Base-by-base conservation (phyloP, 2,888 invertebrate genomes). In the Sinodicranocentrus sp. region DNA sequence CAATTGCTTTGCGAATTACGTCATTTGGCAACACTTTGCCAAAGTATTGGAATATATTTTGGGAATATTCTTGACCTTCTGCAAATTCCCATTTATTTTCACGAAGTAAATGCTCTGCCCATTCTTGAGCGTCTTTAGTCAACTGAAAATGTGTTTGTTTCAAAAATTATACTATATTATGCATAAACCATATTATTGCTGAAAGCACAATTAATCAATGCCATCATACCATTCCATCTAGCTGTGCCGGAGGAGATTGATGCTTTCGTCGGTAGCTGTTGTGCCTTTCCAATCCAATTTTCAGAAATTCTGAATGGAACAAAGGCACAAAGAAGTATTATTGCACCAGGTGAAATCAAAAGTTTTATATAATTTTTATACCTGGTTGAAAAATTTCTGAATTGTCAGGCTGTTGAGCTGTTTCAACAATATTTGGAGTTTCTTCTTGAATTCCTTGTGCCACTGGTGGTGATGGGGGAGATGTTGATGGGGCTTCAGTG, bases 71-170 rank as follows among this genome's bases (percentile, higher is more conserved):
- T 73, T 86, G 84, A 8, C 84, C 84, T 28, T 78, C 78, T 13
- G 86, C 82, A 76, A 86, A 86, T 83, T 86, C 86, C 86, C 86
- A 86, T 63, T 86, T 86, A 59, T 86, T 86, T 57, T 86, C 86
- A 5, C 79, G 68, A 5, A 86, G 77, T 17, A 86, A 72, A 59
- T 86, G 83, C 17, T 86, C 86, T 5, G 86, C 86, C 86, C 86
- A 86, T 13, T 75, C 76, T 77, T 86, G 86, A 15, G 86, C 86
- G 57, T 86, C 86, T 68, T 84, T 75, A 8, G 83, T 73, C n/a
- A 86, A 28, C 86, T 86, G 21, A n/a, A 21, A 17, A 28, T 15
- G 21, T 57, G 52, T 59, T 8, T 39, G 39, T 8, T 39, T 33
- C 28, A 21, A 54, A 67, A 19, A 28, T n/a, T n/a, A n/a, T n/a